Conservation (phyloP, 2,113 vertebrate species). For the Ictalurus furcatus region DNA sequence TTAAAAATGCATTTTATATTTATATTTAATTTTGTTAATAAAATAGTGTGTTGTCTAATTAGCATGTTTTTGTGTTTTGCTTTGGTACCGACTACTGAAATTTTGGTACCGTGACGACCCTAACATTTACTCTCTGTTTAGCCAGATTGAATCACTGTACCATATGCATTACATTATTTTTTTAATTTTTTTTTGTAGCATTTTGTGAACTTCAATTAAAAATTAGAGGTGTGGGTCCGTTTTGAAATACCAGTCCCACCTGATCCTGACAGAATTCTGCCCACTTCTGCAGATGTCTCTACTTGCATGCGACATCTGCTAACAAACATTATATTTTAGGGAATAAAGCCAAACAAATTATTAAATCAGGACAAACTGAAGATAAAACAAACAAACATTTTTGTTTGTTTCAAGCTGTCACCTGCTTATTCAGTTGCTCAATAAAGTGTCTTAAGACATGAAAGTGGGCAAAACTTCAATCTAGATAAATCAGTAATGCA, state of each 20-base stretch:
- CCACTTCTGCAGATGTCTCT: neutral
- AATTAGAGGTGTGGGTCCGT: neutral
- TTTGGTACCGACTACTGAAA: no score
- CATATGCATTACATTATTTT: neutral
- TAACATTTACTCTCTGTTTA: neutral
- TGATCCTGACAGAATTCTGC: neutral
- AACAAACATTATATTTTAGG: neutral
- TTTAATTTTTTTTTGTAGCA: neutral
- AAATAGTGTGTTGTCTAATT: no score
- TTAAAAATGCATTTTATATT: no score
- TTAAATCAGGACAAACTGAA: neutral
- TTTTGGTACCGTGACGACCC: no score
- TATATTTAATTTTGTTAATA: no score
- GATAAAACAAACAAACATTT: neutral
- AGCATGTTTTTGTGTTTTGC: no score
- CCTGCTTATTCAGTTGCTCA: neutral
- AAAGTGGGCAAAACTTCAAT: neutral
- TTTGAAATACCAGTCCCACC: neutral
- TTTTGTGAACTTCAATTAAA: neutral
- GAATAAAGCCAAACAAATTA: neutral
- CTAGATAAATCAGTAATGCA: neutral
- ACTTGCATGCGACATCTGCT: neutral
- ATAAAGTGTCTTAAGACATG: neutral
- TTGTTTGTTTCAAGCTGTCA: no score
- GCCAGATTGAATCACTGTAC: neutral